phyloP scores from a whole-genome alignment of 2,888 invertebrate genomes.

The Tricholauxania praeusta region DNA sequence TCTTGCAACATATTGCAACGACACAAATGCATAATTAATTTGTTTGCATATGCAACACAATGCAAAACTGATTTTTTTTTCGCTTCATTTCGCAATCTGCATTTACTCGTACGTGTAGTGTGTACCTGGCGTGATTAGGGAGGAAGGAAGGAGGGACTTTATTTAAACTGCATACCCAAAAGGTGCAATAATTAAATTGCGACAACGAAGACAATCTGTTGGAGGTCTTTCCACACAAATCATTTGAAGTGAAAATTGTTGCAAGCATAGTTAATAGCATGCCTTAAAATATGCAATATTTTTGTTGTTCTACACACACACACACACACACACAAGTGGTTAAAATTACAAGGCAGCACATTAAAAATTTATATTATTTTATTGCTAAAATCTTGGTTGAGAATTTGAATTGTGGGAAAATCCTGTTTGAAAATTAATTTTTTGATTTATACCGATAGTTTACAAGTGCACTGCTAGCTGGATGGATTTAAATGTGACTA shows the following conservation, averaged over 20 bases:
- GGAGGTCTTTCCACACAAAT: conserved; percentile 31
- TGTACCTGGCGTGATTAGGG: not conserved
- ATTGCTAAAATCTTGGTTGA: no score
- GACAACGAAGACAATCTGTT: conserved; percentile 40
- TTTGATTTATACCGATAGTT: no score
- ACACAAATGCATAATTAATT: conserved; percentile 65
- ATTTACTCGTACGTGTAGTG: not conserved
- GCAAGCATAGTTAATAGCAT: no score
- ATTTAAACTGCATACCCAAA: not conserved
- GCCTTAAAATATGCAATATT: no score
- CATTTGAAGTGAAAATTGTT: not conserved
- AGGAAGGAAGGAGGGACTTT: not conserved
- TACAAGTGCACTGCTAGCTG: no score
- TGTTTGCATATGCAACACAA: conserved; percentile 43
- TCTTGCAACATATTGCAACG: conserved; percentile 56
- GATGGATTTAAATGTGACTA: no score
- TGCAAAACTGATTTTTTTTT: conserved; percentile 2
- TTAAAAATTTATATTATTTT: no score
- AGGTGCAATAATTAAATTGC: conserved; percentile 9
- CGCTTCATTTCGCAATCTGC: not conserved
- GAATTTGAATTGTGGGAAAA: no score
- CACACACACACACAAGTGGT: conserved; percentile 11
- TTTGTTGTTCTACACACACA: conserved; percentile 32
- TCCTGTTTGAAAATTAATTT: no score
- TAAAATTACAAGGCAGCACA: no score